Evolutionary conservation across 2,113 vertebrate species (phyloP).

Genomic region (Corythoichthys intestinalis): DNA sequence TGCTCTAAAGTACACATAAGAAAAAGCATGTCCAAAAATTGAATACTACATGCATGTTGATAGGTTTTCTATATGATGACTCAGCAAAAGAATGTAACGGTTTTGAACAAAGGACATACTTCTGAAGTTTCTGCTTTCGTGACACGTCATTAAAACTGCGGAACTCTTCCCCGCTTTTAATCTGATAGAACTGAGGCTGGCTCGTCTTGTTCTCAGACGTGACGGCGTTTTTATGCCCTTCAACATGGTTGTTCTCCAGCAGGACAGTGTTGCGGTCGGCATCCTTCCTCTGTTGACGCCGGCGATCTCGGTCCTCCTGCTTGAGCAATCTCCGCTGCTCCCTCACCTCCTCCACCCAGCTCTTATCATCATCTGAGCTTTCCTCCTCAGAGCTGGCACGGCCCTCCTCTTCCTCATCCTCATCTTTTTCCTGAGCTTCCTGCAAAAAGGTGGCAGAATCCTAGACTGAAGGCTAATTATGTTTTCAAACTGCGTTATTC

Average conservation of each 20-base stretch:
- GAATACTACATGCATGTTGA: not conserved
- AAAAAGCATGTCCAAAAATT: not conserved
- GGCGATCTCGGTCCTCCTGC: conserved; percentile 77
- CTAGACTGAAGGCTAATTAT: not conserved
- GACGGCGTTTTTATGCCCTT: conserved; percentile 15
- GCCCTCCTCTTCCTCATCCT: conserved; percentile 91
- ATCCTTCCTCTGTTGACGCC: conserved; percentile 73
- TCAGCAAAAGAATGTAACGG: too few species aligned
- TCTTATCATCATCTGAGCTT: conserved; percentile 95
- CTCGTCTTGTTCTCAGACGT: conserved; percentile 23
- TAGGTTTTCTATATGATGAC: not conserved
- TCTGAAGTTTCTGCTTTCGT: conserved; percentile 87
- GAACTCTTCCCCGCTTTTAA: conserved; percentile 95
- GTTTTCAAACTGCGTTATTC: not conserved
- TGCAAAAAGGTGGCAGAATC: conserved; percentile 18
- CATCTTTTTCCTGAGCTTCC: conserved; percentile 67
- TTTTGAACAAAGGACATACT: conserved; percentile 72
- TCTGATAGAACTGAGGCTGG: conserved; percentile 92
- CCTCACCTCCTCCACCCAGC: conserved; percentile 95
- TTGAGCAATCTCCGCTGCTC: conserved; percentile 85
- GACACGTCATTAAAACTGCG: conserved; percentile 86
- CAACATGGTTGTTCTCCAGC: conserved; percentile 44
- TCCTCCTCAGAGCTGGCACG: conserved; percentile 91
- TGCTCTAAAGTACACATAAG: conserved; percentile 68
- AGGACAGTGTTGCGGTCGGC: conserved; percentile 82